A percentile compares a stretch with the other conserved stretches of the same genome.
These are phyloP conservation scores for Ia io DNA, from an alignment of 2,113 vertebrate genomes.

Conservation along the genomic window DNA sequence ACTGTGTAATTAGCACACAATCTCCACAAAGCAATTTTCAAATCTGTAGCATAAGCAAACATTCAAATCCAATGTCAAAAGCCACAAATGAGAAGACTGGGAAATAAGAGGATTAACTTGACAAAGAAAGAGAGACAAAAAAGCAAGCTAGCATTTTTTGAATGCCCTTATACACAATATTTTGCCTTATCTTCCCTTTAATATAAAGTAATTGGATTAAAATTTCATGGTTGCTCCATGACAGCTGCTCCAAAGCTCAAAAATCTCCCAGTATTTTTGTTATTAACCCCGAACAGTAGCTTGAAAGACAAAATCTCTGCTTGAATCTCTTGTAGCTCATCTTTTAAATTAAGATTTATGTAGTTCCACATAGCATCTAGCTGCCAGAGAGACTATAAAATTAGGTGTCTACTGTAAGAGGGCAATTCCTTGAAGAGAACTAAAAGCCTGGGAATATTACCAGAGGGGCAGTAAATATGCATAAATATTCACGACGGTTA, in stretches of 20 bases:
- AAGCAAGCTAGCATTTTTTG: neutral
- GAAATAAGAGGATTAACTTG: neutral
- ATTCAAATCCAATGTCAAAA: neutral
- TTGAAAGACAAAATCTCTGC: neutral
- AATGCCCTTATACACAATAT: neutral
- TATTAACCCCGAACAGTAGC: neutral
- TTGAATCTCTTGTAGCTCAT: neutral
- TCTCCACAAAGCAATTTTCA: slow-evolving; percentile 8
- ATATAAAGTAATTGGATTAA: neutral
- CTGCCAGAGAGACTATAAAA: neutral
- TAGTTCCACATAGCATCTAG: neutral
- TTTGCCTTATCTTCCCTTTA: neutral
- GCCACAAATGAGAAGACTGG: neutral
- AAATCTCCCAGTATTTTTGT: neutral
- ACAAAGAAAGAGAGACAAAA: neutral
- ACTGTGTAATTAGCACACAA: neutral
- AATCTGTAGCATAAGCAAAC: neutral
- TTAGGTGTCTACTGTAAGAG: neutral
- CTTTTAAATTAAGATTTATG: neutral
- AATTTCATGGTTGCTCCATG: neutral
- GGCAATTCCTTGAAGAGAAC: neutral
- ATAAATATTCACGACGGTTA: neutral
- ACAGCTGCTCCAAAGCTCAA: neutral
- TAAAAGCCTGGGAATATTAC: slow-evolving; percentile 1
- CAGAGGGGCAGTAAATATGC: neutral